Percentiles rank a stretch among this genome's conserved stretches.
phyloP scores from a whole-genome alignment of 2,888 invertebrate species.

The Chloroclystis v-ata region DNA sequence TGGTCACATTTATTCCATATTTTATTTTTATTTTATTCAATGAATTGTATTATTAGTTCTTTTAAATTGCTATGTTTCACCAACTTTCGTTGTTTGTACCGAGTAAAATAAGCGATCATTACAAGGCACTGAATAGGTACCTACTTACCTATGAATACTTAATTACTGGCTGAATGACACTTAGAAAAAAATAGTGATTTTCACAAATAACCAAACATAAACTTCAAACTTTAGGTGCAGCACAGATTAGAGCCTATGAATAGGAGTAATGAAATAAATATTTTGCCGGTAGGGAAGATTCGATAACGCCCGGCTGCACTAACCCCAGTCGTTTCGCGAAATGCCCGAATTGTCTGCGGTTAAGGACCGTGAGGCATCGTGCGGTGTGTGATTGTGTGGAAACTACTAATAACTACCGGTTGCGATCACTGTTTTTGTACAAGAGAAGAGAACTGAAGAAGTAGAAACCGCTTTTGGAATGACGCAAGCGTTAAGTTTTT shows the following conservation, averaged over 20 bases:
- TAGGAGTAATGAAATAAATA: conserved; percentile 78
- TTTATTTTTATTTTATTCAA: too few relatives aligned
- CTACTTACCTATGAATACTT: too few relatives aligned
- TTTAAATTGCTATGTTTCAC: too few relatives aligned
- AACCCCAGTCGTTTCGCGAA: conserved; percentile 69
- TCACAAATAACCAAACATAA: not conserved
- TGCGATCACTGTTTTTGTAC: conserved; percentile 7
- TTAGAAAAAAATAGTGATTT: not conserved
- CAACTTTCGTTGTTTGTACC: too few relatives aligned
- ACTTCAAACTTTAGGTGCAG: conserved; percentile 38
- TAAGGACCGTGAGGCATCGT: conserved; percentile 58
- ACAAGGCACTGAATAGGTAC: too few relatives aligned
- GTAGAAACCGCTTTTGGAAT: too few relatives aligned
- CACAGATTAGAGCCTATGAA: conserved; percentile 74
- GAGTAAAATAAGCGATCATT: too few relatives aligned
- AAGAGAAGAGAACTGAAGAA: not conserved
- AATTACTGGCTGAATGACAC: not conserved
- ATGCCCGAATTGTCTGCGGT: conserved; percentile 60
- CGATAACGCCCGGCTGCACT: conserved; percentile 63
- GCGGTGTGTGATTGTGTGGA: conserved; percentile 63
- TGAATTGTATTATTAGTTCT: too few relatives aligned
- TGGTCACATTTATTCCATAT: too few relatives aligned
- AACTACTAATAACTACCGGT: conserved; percentile 48
- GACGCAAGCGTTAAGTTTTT: too few relatives aligned
- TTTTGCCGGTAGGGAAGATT: conserved; percentile 75